A percentile compares a stretch with the other conserved stretches of the same genome.
phyloP scores from a whole-genome alignment of 2,888 invertebrate genomes.

The Andrena marginata region DNA sequence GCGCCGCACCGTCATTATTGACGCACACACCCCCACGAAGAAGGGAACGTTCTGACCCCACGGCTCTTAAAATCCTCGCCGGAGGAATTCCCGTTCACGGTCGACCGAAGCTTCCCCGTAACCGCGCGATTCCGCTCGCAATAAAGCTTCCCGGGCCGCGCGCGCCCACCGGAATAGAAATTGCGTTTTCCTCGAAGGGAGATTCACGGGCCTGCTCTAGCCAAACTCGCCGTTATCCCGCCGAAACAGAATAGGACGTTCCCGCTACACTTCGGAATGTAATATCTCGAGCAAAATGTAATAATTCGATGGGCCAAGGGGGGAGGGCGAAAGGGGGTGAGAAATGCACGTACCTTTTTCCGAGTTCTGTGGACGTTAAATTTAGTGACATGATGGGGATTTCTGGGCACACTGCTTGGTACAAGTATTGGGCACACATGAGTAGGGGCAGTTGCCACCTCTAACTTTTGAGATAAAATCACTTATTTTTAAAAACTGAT shows the following conservation, averaged over 20 bases:
- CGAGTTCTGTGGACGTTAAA: not conserved
- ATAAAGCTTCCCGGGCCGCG: slow-evolving; percentile 56
- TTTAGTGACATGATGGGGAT: no score
- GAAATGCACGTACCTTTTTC: not conserved
- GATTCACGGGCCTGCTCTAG: slow-evolving; percentile 38
- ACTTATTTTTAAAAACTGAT: no score
- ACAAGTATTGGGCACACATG: no score
- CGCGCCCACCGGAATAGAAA: slow-evolving; percentile 56
- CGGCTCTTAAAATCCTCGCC: slow-evolving; percentile 59
- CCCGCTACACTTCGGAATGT: slow-evolving; percentile 56
- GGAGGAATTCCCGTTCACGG: slow-evolving; percentile 63
- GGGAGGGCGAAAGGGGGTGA: not conserved
- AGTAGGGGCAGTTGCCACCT: no score
- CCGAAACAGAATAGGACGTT: slow-evolving; percentile 41
- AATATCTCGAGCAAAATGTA: slow-evolving; percentile 29
- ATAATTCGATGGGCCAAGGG: not conserved
- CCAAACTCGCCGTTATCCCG: slow-evolving; percentile 47
- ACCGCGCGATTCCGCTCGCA: slow-evolving; percentile 44
- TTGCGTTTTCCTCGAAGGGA: slow-evolving; percentile 43
- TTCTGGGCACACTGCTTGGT: no score
- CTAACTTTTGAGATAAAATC: no score
- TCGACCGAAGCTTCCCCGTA: slow-evolving; percentile 52
- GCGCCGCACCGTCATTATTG: slow-evolving; percentile 76
- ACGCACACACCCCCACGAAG: slow-evolving; percentile 62
- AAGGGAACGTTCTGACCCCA: slow-evolving; percentile 42